Base-by-base conservation (phyloP, 2,888 invertebrate genomes). In the Sphaeridia pumilis region DNA sequence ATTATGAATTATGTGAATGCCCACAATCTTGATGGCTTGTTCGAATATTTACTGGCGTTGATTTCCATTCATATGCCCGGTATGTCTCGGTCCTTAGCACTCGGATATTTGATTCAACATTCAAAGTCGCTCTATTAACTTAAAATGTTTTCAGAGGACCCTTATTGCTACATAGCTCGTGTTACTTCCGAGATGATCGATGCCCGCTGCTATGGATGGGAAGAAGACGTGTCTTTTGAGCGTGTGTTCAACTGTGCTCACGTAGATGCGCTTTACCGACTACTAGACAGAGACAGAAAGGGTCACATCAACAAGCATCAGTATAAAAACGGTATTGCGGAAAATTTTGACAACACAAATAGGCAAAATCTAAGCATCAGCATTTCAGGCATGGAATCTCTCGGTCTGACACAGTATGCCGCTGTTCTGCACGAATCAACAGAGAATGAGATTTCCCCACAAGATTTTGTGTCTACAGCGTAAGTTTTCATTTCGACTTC, bases 271-370 rank as follows among this genome's bases (percentile, higher is more conserved):
- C 27, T 54, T 5, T 54, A 46, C 28, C 28, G 44, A 46, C 14
- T 54, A 5, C 42, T 54, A 21, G 54, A 54, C 31, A 54, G 49
- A 24, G 46, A 49, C 24, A 36, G 46, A 46, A 52, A 52, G 26
- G 52, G 52, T 20, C 46, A 26, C 21, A 46, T 52, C 4, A 38
- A 36, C 7, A 26, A 24, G 14, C 22, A 10, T n/a, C 52, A 52
- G 26, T 52, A 52, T 25, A 52, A 52, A 46, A 52, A 35, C 17
- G 52, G 52, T 52, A 22, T 27, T 24, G 12, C 27, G 12, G n/a
- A 24, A 31, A 31, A 31, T 10, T 31, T n/a, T 45, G 20, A 38
- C 17, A 38, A 5, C 41, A 38, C 17, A 38, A 7, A 38, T 7
- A 38, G 20, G n/a, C 17, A 10, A 38, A 38, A 38, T n/a, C 17